Evolutionary conservation across 2,113 vertebrate genomes (phyloP), one percentile per base, ranked within the genome.

Genomic region (Hippocampus mohnikei): DNA sequence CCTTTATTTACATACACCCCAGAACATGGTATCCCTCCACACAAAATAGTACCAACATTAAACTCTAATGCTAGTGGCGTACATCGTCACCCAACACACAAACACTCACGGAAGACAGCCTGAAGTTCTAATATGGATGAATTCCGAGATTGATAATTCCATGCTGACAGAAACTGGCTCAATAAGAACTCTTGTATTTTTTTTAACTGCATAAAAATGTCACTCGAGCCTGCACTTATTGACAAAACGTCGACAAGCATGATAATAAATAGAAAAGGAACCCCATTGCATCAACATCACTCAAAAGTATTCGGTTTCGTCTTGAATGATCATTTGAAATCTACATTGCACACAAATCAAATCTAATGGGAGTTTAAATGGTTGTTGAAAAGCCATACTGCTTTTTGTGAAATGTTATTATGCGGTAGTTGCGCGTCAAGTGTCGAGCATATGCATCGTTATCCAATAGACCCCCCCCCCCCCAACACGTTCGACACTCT

Each of bases 91-190:
- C n/a, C n/a, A n/a, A n/a, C n/a, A n/a, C n/a, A n/a, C n/a, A 71
- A 53, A 50, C 58, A 50, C 44, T 55, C 55, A 12, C 3, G 12
- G 23, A 29, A 40, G 37, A 23, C 6, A 20, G 52, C 5, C 2
- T 20, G 41, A 11, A 27, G 15, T 8, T 12, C 58, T 10, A n/a
- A 7, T 10, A 6, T 67, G 44, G 29, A 70, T 52, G 50, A 44
- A 74, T 74, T 7, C 68, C 8, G 27, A 23, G 18, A 64, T 18
- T 33, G 29, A n/a, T 10, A 27, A 56, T 77, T 71, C 7, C 1
- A 62, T 33, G 69, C 53, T 77, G 61, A 63, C 50, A 71, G 29
- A 52, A 55, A 61, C 69, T 27, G 55, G 11, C 72, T 65, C 41
- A 27, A 29, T 33, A 52, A 53, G 18, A 25, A 33, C 76, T 68